These are phyloP conservation scores for Phanerotoma sp. DNA, from an alignment of 2,888 invertebrate genomes.

Conservation along the genomic window DNA sequence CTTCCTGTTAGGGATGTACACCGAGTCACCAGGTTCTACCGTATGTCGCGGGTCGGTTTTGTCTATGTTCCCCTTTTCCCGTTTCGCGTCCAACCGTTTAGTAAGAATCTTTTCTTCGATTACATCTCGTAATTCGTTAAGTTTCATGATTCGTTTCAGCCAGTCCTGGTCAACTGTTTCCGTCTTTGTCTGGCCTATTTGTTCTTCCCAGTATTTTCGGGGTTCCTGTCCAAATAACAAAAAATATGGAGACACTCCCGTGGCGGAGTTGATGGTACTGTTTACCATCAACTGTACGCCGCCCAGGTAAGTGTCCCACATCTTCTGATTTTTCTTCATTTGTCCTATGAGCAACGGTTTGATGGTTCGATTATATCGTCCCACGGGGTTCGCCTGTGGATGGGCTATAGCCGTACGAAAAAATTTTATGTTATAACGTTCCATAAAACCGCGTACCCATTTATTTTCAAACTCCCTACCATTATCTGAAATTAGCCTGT, in stretches of 20 bases:
- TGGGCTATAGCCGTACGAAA: slow-evolving; percentile 5
- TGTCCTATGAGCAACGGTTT: slow-evolving; percentile 22
- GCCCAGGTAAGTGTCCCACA: not conserved
- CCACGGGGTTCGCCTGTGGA: no score
- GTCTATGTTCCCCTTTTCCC: not conserved
- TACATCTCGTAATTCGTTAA: not conserved
- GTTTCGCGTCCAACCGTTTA: not conserved
- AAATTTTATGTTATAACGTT: not conserved
- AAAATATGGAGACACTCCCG: not conserved
- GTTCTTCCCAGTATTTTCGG: not conserved
- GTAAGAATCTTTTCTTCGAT: not conserved
- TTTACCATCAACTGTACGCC: not conserved
- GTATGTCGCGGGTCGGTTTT: not conserved
- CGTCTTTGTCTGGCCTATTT: not conserved
- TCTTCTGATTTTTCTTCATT: slow-evolving; percentile 12
- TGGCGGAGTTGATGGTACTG: not conserved
- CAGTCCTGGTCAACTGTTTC: not conserved
- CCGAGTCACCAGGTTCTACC: not conserved
- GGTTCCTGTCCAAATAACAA: not conserved
- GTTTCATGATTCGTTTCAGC: not conserved
- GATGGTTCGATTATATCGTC: slow-evolving; percentile 20
- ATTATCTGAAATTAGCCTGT: not conserved
- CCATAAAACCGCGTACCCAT: not conserved
- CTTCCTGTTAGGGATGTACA: not conserved
- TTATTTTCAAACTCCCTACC: not conserved